phyloP scores from a whole-genome alignment of 2,797 vertebrate species.

The Ptychobarbus kaznakovi region DNA sequence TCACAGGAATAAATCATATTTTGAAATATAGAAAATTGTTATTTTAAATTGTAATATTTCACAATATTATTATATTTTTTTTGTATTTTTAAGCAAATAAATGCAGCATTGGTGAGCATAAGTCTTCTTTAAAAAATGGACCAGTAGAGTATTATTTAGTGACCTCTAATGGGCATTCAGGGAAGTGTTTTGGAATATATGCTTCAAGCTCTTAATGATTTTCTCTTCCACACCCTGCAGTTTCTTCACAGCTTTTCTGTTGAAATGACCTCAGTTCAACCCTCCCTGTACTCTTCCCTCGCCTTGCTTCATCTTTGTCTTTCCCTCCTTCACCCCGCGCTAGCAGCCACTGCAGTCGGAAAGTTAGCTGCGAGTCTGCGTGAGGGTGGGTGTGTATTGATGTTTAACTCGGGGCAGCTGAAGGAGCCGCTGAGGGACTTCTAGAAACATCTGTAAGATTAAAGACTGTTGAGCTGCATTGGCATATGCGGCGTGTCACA shows the following conservation, averaged over 20 bases:
- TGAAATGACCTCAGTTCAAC: conserved; percentile 32
- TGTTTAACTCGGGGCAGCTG: conserved; percentile 58
- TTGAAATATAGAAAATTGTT: not conserved
- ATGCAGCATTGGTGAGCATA: not conserved
- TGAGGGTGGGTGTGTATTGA: conserved; percentile 45
- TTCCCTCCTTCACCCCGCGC: not conserved
- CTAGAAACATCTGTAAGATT: conserved; percentile 58
- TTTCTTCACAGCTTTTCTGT: not conserved
- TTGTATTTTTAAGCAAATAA: not conserved
- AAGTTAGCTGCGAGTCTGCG: conserved; percentile 17
- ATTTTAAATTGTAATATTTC: not conserved
- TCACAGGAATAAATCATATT: not conserved
- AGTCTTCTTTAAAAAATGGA: not conserved
- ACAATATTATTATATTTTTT: not conserved
- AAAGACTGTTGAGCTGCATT: conserved; percentile 61
- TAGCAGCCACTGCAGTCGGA: conserved; percentile 15
- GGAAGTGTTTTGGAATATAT: not conserved
- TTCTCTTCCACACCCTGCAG: not conserved
- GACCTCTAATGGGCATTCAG: not conserved
- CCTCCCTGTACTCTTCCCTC: not conserved
- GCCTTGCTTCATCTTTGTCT: conserved; percentile 2
- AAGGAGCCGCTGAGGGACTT: conserved; percentile 55
- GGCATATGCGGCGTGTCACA: conserved; percentile 56
- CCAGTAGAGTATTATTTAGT: not conserved
- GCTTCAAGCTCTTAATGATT: not conserved